A percentile compares a stretch with the other conserved stretches of the same genome.
phyloP scores from a whole-genome alignment of 2,888 invertebrate genomes.

The Drosophila cognata region DNA sequence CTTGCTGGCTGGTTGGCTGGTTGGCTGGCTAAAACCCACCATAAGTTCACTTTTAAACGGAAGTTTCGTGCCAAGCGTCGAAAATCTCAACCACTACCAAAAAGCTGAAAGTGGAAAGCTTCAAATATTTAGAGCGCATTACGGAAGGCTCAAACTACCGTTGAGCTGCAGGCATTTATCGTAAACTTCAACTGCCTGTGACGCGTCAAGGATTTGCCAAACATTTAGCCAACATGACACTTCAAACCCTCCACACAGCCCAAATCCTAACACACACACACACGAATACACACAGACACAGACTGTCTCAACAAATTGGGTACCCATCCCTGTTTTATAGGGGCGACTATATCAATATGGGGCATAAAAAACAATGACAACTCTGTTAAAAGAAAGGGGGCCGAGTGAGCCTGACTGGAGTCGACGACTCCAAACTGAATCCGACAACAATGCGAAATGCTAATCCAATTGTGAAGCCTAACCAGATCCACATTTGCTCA shows the following conservation, averaged over 20 bases:
- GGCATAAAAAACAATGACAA: slow-evolving; percentile 76
- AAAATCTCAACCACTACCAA: slow-evolving; percentile 35
- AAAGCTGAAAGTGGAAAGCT: slow-evolving; percentile 32
- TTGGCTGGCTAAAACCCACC: slow-evolving; percentile 22
- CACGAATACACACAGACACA: neutral
- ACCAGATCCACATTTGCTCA: slow-evolving; percentile 43
- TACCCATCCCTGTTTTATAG: slow-evolving; percentile 4
- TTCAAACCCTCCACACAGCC: slow-evolving; percentile 37
- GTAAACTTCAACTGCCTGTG: slow-evolving; percentile 79
- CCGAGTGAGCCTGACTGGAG: neutral
- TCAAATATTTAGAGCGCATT: slow-evolving; percentile 73
- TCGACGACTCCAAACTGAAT: neutral
- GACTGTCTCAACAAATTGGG: neutral
- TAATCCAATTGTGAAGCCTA: slow-evolving; percentile 71
- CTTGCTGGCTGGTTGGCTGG: neutral
- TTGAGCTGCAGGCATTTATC: slow-evolving; percentile 74
- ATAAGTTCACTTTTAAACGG: slow-evolving; percentile 60
- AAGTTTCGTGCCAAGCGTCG: slow-evolving; percentile 36
- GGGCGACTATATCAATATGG: slow-evolving; percentile 57
- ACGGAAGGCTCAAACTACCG: slow-evolving; percentile 58
- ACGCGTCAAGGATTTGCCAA: slow-evolving; percentile 80
- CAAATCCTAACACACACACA: neutral
- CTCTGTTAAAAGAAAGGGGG: slow-evolving; percentile 43
- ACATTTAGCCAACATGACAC: slow-evolving; percentile 80
- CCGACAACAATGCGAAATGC: slow-evolving; percentile 55